Base-by-base conservation (phyloP, 2,888 invertebrate genomes). In the Caenorhabditis parvicauda region DNA sequence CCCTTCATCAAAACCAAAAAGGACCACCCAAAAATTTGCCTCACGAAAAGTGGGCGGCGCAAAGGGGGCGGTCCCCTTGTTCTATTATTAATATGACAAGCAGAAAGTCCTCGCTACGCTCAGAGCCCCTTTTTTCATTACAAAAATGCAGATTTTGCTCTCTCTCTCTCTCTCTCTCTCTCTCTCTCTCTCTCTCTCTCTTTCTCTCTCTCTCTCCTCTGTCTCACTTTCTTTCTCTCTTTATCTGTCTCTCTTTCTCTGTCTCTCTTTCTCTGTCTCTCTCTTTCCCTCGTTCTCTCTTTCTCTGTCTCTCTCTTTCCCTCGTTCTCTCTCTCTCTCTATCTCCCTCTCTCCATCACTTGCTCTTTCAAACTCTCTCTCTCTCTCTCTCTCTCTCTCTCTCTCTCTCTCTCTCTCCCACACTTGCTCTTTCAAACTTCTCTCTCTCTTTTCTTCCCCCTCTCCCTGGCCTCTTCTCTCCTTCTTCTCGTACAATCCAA, bases 31-130 rank as follows among this genome's bases (percentile, higher is more conserved):
- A n/a, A n/a, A n/a, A n/a, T n/a, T n/a, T n/a, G n/a, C n/a, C n/a
- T n/a, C n/a, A n/a, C n/a, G n/a, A n/a, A n/a, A n/a, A n/a, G n/a
- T n/a, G n/a, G n/a, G n/a, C n/a, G n/a, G n/a, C n/a, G 47, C 53
- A 54, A 54, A 54, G 46, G 39, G 41, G 25, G 39, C 35, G 53
- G 39, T n/a, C 28, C 46, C 27, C 39, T n/a, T n/a, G n/a, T n/a
- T n/a, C n/a, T n/a, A n/a, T n/a, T n/a, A n/a, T n/a, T n/a, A n/a
- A n/a, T n/a, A n/a, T n/a, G n/a, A n/a, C n/a, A n/a, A n/a, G n/a
- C n/a, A n/a, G n/a, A n/a, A n/a, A n/a, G n/a, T n/a, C n/a, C n/a
- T n/a, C n/a, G n/a, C n/a, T n/a, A n/a, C 38, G 38, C 44, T 52
- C 37, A 38, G 29, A 38, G 42, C 43, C 14, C 51, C 43, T 27